A percentile compares a stretch with the other conserved stretches of the same genome.
These are phyloP conservation scores for Nestor notabilis DNA, from an alignment of 2,113 vertebrate genomes.

Conservation along the genomic window DNA sequence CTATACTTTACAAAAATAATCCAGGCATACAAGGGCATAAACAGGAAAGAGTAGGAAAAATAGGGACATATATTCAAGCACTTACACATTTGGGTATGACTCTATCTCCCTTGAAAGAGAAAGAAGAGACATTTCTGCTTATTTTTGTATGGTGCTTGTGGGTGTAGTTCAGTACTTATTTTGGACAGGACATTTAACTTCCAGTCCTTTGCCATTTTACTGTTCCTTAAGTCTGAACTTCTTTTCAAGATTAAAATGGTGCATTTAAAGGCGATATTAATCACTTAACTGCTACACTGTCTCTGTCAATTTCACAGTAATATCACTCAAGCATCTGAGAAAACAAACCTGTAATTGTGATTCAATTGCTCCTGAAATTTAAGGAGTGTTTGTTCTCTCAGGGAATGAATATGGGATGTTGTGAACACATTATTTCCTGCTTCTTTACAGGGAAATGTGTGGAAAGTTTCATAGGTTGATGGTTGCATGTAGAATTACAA, in stretches of 20 bases:
- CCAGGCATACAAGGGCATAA: neutral
- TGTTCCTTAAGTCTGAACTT: neutral
- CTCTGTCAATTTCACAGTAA: neutral
- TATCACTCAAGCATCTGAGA: neutral
- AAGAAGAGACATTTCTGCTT: neutral
- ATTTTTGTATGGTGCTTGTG: neutral
- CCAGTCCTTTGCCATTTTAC: neutral
- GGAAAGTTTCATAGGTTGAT: neutral
- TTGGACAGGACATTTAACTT: neutral
- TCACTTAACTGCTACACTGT: neutral
- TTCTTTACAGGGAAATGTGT: neutral
- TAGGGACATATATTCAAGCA: neutral
- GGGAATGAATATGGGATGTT: neutral
- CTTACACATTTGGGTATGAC: neutral
- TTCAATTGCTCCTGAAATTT: neutral
- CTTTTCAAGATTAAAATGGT: neutral
- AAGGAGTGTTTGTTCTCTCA: neutral
- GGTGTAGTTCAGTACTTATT: neutral
- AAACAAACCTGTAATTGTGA: neutral
- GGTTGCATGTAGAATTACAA: neutral
- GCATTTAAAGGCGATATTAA: neutral
- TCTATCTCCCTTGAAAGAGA: neutral
- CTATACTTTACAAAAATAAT: neutral
- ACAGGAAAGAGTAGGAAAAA: neutral
- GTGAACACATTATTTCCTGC: neutral